Evolutionary conservation across 2,797 vertebrate species (phyloP).

Genomic region (Sebastes itinus): DNA sequence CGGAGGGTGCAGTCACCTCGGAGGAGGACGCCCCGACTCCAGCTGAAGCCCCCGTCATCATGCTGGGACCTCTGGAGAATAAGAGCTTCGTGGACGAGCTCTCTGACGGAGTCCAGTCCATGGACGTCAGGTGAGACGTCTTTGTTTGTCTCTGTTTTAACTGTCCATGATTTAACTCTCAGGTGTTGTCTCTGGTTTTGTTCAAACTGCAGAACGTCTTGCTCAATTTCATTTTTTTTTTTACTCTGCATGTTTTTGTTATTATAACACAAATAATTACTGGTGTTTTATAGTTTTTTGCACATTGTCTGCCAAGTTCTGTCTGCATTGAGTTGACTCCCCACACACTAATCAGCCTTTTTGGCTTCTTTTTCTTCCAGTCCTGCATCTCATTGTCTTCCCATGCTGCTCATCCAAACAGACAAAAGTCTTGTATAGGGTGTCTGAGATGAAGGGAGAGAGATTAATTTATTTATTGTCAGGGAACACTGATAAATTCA

Average conservation of each 20-base stretch:
- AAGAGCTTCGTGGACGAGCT: constrained; percentile 91
- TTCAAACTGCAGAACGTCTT: neutral
- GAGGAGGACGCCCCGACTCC: constrained; percentile 57
- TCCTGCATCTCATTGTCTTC: neutral
- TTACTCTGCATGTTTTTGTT: neutral
- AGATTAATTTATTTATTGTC: neutral
- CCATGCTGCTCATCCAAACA: neutral
- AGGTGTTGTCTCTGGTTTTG: neutral
- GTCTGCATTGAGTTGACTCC: neutral
- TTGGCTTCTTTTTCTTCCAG: neutral
- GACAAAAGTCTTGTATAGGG: neutral
- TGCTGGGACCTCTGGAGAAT: constrained; percentile 87
- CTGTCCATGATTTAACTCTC: neutral
- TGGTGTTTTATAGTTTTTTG: neutral
- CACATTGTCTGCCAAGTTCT: neutral
- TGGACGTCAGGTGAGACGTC: constrained; percentile 93
- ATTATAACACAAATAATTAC: neutral
- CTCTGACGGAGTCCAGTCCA: constrained; percentile 95
- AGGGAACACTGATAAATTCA: neutral
- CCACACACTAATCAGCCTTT: neutral
- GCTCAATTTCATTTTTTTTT: neutral
- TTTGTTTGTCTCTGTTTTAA: neutral
- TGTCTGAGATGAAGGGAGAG: neutral
- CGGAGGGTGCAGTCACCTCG: constrained; percentile 10
- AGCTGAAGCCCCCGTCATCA: constrained; percentile 78